Conservation (phyloP, 1,140 invertebrate genomes). For the Cephus cinctus region DNA sequence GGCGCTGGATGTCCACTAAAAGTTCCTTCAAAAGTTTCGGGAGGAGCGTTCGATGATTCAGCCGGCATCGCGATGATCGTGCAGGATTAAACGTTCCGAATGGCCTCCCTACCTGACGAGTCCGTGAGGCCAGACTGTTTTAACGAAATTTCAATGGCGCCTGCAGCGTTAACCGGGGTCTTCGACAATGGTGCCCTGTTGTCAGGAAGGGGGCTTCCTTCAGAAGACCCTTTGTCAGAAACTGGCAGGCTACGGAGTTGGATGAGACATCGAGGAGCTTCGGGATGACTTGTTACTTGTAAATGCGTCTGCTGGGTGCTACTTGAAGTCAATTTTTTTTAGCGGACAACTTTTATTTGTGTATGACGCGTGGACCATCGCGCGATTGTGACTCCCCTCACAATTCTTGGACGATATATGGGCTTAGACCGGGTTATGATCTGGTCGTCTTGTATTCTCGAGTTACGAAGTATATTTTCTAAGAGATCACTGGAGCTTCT, state of each 20-base stretch:
- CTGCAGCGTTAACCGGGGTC: conserved; percentile 1
- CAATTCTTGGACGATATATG: too few species aligned
- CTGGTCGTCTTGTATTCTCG: too few species aligned
- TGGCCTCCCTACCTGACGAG: too few species aligned
- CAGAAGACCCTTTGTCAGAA: background rate
- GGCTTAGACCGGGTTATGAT: too few species aligned
- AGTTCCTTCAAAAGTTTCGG: too few species aligned
- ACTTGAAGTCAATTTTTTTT: background rate
- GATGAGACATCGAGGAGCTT: background rate
- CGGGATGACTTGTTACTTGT: background rate
- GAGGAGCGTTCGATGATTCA: too few species aligned
- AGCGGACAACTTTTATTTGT: background rate
- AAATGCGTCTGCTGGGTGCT: background rate
- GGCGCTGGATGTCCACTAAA: too few species aligned
- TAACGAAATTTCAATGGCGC: conserved; percentile 12
- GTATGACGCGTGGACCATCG: background rate
- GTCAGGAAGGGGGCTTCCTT: conserved; percentile 3
- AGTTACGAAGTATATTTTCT: too few species aligned
- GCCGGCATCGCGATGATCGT: too few species aligned
- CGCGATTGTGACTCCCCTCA: too few species aligned
- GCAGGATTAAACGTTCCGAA: conserved; percentile 12
- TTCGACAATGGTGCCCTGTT: conserved; percentile 12
- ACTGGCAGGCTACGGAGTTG: background rate
- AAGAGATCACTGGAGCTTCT: too few species aligned
- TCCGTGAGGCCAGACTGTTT: background rate